A percentile compares a stretch with the other conserved stretches of the same genome.
Evolutionary conservation across 2,113 vertebrate species (phyloP).

Genomic region (Scomber scombrus): DNA sequence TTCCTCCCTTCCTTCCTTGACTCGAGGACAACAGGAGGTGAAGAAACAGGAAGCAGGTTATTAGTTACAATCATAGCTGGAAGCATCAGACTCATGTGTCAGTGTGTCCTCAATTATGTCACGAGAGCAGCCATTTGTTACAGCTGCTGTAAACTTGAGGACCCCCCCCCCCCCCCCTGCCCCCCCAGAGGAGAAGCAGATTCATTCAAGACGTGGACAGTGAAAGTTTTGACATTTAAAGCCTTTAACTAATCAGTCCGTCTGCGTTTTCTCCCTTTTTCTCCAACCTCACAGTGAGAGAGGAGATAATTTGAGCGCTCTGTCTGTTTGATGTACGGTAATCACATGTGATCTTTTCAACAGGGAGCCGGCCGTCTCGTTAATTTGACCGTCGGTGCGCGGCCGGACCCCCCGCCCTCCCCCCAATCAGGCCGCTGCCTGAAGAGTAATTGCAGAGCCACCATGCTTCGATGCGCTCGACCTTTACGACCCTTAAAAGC

Average conservation of each 20-base stretch:
- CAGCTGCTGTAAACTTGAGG: conserved; percentile 3
- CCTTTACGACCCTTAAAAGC: conserved; percentile 87
- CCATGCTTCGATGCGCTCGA: conserved; percentile 86
- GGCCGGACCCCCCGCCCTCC: conserved; percentile 52
- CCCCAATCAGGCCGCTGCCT: conserved; percentile 79
- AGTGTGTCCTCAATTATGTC: not conserved
- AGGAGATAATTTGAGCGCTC: conserved; percentile 73
- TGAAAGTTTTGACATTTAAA: conserved; percentile 82
- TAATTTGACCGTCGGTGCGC: conserved; percentile 79
- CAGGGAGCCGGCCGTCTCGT: conserved; percentile 80
- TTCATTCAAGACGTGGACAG: conserved; percentile 40
- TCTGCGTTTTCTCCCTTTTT: conserved; percentile 54
- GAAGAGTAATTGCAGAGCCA: conserved; percentile 85
- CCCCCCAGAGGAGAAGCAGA: not conserved
- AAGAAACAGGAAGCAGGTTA: not conserved
- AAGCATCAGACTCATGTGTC: not conserved
- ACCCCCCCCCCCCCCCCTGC: not conserved
- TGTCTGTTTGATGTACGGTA: conserved; percentile 82
- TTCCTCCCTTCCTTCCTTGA: too few species aligned
- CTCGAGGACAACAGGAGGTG: too few species aligned
- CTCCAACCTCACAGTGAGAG: conserved; percentile 47
- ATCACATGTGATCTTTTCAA: conserved; percentile 87
- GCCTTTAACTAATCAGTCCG: conserved; percentile 73
- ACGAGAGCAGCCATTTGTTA: not conserved
- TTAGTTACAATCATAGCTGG: not conserved